Evolutionary conservation across 2,888 invertebrate species (phyloP).

Genomic region (Dendrolimus houi): DNA sequence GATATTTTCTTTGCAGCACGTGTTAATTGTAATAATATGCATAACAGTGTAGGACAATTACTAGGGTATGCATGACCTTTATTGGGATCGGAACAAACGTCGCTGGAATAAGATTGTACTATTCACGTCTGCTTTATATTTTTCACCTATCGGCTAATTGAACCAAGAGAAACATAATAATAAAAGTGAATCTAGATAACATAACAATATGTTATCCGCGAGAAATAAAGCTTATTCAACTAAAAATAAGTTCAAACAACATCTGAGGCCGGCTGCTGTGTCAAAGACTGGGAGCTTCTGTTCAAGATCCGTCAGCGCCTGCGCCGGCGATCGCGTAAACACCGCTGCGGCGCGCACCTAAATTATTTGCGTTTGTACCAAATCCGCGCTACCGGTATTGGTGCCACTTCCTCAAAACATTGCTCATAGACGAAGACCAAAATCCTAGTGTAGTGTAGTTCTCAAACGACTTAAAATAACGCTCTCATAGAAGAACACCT

Average conservation of each 20-base stretch:
- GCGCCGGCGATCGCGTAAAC: conserved; percentile 54
- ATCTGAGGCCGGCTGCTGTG: conserved; percentile 48
- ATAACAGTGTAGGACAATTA: too few species aligned
- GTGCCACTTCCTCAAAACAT: conserved; percentile 20
- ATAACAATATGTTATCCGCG: conserved; percentile 29
- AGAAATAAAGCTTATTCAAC: conserved; percentile 22
- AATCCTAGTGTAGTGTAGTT: too few species aligned
- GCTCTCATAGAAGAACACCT: too few species aligned
- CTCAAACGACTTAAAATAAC: too few species aligned
- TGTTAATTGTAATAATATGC: too few species aligned
- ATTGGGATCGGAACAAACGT: too few species aligned
- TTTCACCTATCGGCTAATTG: too few species aligned
- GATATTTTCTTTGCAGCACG: too few species aligned
- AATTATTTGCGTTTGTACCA: conserved; percentile 57
- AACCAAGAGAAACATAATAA: too few species aligned
- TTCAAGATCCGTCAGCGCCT: conserved; percentile 55
- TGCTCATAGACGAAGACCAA: not conserved
- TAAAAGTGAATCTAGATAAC: not conserved
- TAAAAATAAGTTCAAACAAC: conserved; percentile 46
- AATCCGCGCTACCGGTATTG: conserved; percentile 25
- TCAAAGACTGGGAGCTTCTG: conserved; percentile 59
- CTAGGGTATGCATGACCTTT: too few species aligned
- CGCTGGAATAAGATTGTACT: too few species aligned
- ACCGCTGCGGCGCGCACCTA: conserved; percentile 27
- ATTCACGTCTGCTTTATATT: too few species aligned